phyloP scores from a whole-genome alignment of 2,797 vertebrate genomes.

The Helicolenus hilgendorfi region DNA sequence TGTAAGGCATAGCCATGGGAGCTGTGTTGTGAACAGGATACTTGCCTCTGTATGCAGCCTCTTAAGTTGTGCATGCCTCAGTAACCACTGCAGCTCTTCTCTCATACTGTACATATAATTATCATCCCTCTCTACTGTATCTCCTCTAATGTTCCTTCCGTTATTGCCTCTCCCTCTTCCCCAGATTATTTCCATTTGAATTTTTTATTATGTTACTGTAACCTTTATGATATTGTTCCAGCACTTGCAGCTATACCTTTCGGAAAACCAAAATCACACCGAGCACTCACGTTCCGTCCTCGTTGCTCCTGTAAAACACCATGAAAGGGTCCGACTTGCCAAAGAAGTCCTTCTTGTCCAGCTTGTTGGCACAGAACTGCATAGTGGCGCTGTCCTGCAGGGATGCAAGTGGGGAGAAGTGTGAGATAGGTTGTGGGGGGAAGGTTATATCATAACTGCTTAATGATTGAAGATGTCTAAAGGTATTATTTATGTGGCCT shows the following conservation, averaged over 20 bases:
- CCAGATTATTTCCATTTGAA: neutral
- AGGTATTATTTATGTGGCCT: constrained; percentile 34
- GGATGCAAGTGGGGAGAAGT: neutral
- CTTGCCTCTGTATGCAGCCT: neutral
- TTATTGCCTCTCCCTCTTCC: neutral
- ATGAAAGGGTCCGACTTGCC: constrained; percentile 98
- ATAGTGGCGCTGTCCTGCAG: constrained; percentile 95
- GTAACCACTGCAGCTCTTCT: constrained; percentile 16
- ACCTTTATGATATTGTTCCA: neutral
- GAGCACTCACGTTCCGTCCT: constrained; percentile 95
- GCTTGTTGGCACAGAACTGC: constrained; percentile 98
- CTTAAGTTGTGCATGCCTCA: neutral
- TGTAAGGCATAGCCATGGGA: constrained; percentile 30
- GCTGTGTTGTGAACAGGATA: constrained; percentile 25
- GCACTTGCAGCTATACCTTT: neutral
- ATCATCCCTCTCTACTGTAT: neutral
- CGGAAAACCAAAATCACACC: neutral
- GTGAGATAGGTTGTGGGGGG: neutral
- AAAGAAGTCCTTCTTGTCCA: constrained; percentile 99
- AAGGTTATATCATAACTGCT: neutral
- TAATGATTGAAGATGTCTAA: neutral
- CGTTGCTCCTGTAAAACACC: constrained; percentile 97
- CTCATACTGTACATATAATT: neutral
- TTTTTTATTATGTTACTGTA: neutral
- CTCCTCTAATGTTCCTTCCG: neutral